phyloP scores from a whole-genome alignment of 2,888 invertebrate genomes.

The Clistopyga incitator region DNA sequence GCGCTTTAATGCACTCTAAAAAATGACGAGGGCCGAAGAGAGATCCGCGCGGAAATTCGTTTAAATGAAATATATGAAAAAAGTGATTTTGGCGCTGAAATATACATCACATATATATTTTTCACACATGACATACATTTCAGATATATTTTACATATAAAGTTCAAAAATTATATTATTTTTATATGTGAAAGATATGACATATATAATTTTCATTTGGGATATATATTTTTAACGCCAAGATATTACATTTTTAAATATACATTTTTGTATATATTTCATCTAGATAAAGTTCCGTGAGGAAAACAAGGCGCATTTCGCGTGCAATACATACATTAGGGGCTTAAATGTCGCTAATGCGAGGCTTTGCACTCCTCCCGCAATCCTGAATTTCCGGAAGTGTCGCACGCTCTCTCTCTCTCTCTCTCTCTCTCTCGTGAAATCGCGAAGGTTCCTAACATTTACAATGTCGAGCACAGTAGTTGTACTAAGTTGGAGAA shows the following conservation, averaged over 20 bases:
- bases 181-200: no score
- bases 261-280: no score
- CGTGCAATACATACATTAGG: not conserved
- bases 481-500: slow-evolving; percentile 23
- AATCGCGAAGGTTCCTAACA: slow-evolving; percentile 34
- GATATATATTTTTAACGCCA: no score
- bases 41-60: not conserved
- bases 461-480: slow-evolving; percentile 44
- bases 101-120: no score
- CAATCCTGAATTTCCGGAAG: not conserved
- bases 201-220: no score
- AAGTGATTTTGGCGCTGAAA: no score
- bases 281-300: no score
- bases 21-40: not conserved
- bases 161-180: not conserved
- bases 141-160: no score
- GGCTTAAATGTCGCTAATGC: not conserved
- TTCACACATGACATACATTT: no score
- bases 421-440: slow-evolving; percentile 11
- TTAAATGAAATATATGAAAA: no score
- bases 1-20: not conserved
- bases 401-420: slow-evolving; percentile 2
- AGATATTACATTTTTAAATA: no score
- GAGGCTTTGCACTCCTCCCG: not conserved
- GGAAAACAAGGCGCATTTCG: not conserved